Percentiles rank a stretch among this genome's conserved stretches.
phyloP scores from a whole-genome alignment of 2,888 invertebrate species.

The Quadroppia sp. region DNA sequence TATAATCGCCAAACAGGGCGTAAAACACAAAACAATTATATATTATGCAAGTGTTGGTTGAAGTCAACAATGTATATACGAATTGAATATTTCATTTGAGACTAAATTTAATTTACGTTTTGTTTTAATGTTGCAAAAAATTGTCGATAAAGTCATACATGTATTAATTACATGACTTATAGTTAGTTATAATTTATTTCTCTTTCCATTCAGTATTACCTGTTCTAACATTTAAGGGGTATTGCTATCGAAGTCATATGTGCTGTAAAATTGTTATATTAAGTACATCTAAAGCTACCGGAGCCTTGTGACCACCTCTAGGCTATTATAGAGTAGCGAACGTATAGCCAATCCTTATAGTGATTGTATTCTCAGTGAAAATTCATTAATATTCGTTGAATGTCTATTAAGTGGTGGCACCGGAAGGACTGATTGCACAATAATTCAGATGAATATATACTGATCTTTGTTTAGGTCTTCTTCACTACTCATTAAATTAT shows the following conservation, averaged over 20 bases:
- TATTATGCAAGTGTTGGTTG: not conserved
- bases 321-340: conserved; percentile 8
- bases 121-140: not conserved
- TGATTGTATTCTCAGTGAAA: conserved; percentile 27
- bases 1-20: conserved; percentile 30
- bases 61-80: not conserved
- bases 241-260: not conserved
- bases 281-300: not conserved
- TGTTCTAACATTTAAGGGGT: not conserved
- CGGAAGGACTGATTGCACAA: conserved; percentile 32
- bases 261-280: no score
- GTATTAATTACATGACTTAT: no score
- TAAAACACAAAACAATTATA: conserved; percentile 16
- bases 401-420: conserved; percentile 26
- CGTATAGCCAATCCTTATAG: not conserved
- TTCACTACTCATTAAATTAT: conserved; percentile 10
- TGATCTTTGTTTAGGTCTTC: not conserved
- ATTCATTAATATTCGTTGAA: conserved; percentile 32
- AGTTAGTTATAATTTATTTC: no score
- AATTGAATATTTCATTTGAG: not conserved
- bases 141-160: no score
- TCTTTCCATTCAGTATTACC: not conserved
- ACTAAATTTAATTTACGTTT: not conserved
- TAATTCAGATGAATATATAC: not conserved
- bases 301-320: conserved; percentile 28